Evolutionary conservation across 2,113 vertebrate species (phyloP).

Genomic region (Macquaria australasica): DNA sequence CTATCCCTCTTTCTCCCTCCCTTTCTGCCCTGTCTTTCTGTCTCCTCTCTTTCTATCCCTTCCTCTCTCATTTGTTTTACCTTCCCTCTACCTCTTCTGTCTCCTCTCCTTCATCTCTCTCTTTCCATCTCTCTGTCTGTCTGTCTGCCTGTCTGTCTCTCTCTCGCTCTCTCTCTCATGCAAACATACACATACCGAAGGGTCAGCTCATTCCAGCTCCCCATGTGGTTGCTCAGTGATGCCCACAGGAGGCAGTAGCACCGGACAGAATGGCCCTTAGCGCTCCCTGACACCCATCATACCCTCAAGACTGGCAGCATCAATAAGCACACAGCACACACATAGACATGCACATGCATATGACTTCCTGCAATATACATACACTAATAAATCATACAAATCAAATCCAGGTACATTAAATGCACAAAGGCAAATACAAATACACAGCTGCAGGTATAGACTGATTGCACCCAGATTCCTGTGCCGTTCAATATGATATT

Average conservation of each 20-base stretch:
- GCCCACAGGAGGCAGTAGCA: slow-evolving; percentile 43
- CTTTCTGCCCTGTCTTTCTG: slow-evolving; percentile 2
- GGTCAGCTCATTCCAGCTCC: slow-evolving; percentile 34
- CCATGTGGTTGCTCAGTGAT: slow-evolving; percentile 40
- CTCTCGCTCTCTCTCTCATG: slow-evolving; percentile 1
- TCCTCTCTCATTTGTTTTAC: slow-evolving; percentile 8
- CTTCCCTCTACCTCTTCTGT: neutral
- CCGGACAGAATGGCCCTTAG: slow-evolving; percentile 39
- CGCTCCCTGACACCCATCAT: slow-evolving; percentile 41
- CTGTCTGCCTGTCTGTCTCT: neutral
- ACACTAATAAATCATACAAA: slow-evolving; percentile 41
- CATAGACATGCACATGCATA: neutral
- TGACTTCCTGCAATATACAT: slow-evolving; percentile 14
- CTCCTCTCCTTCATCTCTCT: neutral
- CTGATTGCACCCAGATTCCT: slow-evolving; percentile 41
- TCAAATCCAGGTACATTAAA: slow-evolving; percentile 23
- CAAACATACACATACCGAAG: slow-evolving; percentile 26
- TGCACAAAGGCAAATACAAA: slow-evolving; percentile 9
- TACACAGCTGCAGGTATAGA: neutral
- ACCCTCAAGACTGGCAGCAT: slow-evolving; percentile 35
- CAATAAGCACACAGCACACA: slow-evolving; percentile 46
- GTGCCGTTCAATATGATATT: slow-evolving; percentile 40
- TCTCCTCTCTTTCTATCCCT: slow-evolving; percentile 18
- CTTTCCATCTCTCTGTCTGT: neutral
- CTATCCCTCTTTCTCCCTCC: slow-evolving; percentile 36